A percentile compares a stretch with the other conserved stretches of the same genome.
Conservation (phyloP, 1,140 invertebrate genomes). For the Chironomus tepperi region DNA sequence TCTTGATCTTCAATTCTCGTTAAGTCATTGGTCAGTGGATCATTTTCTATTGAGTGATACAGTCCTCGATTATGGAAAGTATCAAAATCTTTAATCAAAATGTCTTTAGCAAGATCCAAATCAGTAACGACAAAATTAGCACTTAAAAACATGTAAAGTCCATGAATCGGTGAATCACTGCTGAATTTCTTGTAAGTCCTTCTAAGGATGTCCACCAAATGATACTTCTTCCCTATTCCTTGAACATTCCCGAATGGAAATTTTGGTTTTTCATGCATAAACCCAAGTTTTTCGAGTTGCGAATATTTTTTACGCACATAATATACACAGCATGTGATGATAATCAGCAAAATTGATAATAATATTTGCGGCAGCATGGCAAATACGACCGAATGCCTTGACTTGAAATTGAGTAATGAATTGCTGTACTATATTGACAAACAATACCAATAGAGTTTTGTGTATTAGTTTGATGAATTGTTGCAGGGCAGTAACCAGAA, state of each 20-base stretch:
- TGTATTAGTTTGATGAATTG: no score
- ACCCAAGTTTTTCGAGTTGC: no score
- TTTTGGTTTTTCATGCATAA: background rate
- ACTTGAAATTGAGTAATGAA: no score
- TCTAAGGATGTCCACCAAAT: background rate
- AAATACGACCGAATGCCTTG: no score
- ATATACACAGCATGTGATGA: no score
- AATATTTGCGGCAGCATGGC: no score
- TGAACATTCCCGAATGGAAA: constrained; percentile 24
- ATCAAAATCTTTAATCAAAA: constrained; percentile 36
- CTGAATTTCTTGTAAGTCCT: constrained; percentile 24
- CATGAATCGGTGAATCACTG: background rate
- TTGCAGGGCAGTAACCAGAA: no score
- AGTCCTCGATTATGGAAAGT: constrained; percentile 44
- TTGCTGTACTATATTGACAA: no score
- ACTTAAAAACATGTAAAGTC: constrained; percentile 30
- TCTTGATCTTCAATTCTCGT: constrained; percentile 41
- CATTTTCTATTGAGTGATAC: constrained; percentile 39
- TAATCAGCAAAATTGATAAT: background rate
- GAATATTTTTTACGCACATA: no score
- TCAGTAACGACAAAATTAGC: constrained; percentile 33
- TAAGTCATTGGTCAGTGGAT: constrained; percentile 43
- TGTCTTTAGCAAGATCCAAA: constrained; percentile 33
- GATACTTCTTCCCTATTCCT: background rate
- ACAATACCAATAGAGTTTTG: no score